Percentiles rank a stretch among this genome's conserved stretches.
These are phyloP conservation scores for Hartigia nigra DNA, from an alignment of 2,888 invertebrate species.

Conservation along the genomic window DNA sequence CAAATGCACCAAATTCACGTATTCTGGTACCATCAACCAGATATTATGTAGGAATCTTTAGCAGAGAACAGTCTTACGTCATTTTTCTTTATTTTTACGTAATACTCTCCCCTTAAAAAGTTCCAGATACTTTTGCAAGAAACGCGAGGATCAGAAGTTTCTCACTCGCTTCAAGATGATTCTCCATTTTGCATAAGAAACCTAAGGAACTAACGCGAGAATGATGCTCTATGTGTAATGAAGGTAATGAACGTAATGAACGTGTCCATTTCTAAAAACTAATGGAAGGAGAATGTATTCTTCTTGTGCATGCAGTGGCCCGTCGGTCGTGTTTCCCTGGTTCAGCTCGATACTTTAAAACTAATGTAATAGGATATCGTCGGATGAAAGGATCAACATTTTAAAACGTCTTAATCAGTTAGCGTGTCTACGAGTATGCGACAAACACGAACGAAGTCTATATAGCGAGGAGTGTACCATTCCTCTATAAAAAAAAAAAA, in stretches of 20 bases:
- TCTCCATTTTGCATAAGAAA: conserved; percentile 4
- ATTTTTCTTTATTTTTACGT: not conserved
- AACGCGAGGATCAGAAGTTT: not conserved
- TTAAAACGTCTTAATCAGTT: not conserved
- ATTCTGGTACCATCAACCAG: not conserved
- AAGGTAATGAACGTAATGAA: not conserved
- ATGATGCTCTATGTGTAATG: conserved; percentile 57
- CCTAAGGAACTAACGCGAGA: conserved; percentile 53
- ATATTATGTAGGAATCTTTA: not conserved
- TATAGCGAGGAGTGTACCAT: not conserved
- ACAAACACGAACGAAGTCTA: not conserved
- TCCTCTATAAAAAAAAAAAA: no score
- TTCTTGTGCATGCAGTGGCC: no score
- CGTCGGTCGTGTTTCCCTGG: no score
- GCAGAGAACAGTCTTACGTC: not conserved
- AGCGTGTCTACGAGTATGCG: not conserved
- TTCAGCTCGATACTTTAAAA: no score
- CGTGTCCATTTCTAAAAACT: not conserved
- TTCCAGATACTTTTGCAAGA: not conserved
- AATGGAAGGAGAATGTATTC: not conserved
- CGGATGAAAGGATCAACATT: not conserved
- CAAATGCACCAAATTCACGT: conserved; percentile 23
- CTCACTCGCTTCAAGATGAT: not conserved
- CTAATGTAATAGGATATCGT: no score
- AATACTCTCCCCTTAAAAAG: not conserved